Conservation (phyloP, 1,140 invertebrate species). For the Drosophila azteca region DNA sequence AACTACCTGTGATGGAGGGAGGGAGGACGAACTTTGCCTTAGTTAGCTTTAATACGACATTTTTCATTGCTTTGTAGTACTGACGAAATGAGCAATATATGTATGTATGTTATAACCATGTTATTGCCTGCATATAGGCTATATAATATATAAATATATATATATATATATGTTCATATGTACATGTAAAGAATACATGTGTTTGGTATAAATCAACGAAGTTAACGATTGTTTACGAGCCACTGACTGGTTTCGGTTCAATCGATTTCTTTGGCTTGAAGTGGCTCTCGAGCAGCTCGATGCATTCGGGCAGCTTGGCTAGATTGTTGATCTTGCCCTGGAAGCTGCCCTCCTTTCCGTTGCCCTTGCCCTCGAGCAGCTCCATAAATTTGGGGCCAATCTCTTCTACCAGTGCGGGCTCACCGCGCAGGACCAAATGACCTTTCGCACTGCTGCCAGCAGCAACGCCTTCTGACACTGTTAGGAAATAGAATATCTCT, state of each 20-base stretch:
- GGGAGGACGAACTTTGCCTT: constrained; percentile 35
- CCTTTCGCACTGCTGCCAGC: constrained; percentile 85
- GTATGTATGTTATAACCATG: constrained; percentile 22
- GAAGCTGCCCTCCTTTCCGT: constrained; percentile 85
- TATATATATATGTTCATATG: background rate
- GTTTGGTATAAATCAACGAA: background rate
- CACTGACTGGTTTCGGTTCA: constrained; percentile 27
- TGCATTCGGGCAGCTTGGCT: constrained; percentile 83
- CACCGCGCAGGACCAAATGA: constrained; percentile 87
- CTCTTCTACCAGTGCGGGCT: constrained; percentile 82
- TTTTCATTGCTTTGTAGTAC: constrained; percentile 56
- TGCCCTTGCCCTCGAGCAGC: constrained; percentile 87
- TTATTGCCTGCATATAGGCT: background rate
- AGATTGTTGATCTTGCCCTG: constrained; percentile 87
- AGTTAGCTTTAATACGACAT: constrained; percentile 75
- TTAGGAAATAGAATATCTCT: constrained; percentile 87
- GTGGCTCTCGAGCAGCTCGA: constrained; percentile 77
- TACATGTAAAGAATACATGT: background rate
- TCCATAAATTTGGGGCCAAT: constrained; percentile 85
- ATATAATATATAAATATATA: too few species aligned
- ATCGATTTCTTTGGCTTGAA: constrained; percentile 82
- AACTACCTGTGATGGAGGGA: constrained; percentile 84
- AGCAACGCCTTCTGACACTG: constrained; percentile 86
- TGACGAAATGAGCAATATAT: constrained; percentile 42
- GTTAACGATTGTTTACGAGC: constrained; percentile 12